Percentiles rank a stretch among this genome's conserved stretches.
These are phyloP conservation scores for Enteromius anoplus DNA, from an alignment of 2,797 vertebrate genomes.

Conservation along the genomic window DNA sequence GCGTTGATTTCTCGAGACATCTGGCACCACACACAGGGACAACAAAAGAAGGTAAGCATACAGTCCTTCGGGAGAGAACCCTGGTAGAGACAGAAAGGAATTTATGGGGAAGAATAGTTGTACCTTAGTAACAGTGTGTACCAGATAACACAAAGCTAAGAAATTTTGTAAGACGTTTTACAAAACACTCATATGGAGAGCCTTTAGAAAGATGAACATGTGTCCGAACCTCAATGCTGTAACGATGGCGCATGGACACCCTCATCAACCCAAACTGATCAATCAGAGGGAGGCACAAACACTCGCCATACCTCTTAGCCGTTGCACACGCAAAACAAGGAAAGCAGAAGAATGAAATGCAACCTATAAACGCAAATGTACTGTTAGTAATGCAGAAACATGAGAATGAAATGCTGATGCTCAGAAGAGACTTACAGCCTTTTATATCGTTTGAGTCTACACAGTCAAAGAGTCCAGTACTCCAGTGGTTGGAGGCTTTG, in stretches of 20 bases:
- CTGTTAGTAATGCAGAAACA: neutral
- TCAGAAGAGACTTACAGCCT: neutral
- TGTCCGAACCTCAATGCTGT: neutral
- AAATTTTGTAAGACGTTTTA: neutral
- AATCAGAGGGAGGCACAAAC: neutral
- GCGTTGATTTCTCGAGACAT: neutral
- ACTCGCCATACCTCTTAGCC: neutral
- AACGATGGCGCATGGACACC: neutral
- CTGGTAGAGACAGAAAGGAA: neutral
- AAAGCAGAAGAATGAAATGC: neutral
- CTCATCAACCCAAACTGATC: neutral
- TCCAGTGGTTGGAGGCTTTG: neutral
- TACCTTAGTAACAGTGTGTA: neutral
- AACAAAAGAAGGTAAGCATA: neutral
- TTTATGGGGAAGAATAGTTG: neutral
- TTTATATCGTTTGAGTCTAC: neutral
- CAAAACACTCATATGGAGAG: neutral
- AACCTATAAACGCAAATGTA: neutral
- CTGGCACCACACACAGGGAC: slow-evolving; percentile 3
- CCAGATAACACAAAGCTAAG: neutral
- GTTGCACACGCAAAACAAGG: neutral
- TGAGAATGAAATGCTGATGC: neutral
- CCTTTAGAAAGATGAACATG: neutral
- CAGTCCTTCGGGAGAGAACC: neutral
- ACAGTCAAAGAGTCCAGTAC: neutral